Evolutionary conservation across 1,140 invertebrate genomes (phyloP), one percentile per base, ranked within the genome.

Genomic region (Aphis craccivora): DNA sequence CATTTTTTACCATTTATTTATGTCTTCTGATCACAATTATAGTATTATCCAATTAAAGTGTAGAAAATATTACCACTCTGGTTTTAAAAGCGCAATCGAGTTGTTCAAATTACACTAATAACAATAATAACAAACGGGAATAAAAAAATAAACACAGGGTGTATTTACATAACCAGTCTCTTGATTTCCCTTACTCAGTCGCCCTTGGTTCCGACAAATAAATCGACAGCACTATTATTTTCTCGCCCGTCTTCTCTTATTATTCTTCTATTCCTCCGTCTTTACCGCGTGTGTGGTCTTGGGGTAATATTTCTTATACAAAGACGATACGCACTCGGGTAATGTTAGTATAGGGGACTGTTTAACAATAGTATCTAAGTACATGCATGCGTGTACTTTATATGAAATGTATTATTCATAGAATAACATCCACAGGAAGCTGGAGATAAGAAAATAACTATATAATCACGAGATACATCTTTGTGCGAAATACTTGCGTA

Each of bases 91-190:
- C 20, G 43, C 51, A 91, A 92, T 91, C 55, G 60, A 81, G 91
- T 92, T 92, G 67, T 76, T 35, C n/a, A 76, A 92, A 48, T 84
- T 92, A 92, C 25, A 86, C 48, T 86, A 93, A 93, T 86, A 93
- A 93, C 91, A 86, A 86, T 93, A 93, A 84, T 86, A 83, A 86
- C n/a, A 23, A 55, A 35, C 76, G 43, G 43, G 22, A 48, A 55
- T 53, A 91, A 83, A 92, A 92, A 92, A 92, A 92, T 92, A 92
- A 92, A 92, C 45, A 55, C 81, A 43, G 91, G 91, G 91, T 86
- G 91, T 93, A 93, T 93, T 93, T 86, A 93, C 91, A 93, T 93
- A 93, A 93, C 91, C 91, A 86, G 91, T 93, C 40, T 83, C 48
- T 40, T 11, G 30, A 84, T 93, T 93, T 55, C 45, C 35, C 23